Evolutionary conservation across 2,888 invertebrate species (phyloP).

Genomic region (Yponomeuta malinellus): DNA sequence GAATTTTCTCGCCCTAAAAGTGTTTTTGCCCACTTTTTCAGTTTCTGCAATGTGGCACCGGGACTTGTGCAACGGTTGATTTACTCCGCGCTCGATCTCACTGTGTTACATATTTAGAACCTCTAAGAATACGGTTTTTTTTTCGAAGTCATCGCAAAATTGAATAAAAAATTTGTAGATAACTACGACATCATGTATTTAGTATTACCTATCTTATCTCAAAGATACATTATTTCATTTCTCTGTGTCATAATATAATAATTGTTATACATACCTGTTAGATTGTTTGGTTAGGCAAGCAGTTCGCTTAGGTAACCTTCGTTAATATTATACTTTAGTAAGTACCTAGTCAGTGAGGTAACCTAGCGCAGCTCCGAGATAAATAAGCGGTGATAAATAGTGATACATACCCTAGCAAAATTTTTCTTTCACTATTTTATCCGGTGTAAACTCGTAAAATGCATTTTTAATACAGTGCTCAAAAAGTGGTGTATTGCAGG

Average conservation of each 20-base stretch:
- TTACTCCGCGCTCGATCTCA: not conserved
- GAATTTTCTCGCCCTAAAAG: constrained; percentile 73
- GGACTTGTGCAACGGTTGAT: constrained; percentile 52
- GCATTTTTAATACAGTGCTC: too few relatives aligned
- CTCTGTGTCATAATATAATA: not conserved
- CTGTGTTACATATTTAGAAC: not conserved
- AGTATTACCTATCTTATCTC: too few relatives aligned
- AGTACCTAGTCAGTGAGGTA: constrained; percentile 39
- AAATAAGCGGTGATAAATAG: constrained; percentile 28
- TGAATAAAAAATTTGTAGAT: not conserved
- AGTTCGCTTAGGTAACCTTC: constrained; percentile 27
- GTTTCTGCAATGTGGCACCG: constrained; percentile 42
- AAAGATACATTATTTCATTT: not conserved
- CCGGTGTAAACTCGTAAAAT: too few relatives aligned
- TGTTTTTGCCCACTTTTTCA: constrained; percentile 62
- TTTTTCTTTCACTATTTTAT: too few relatives aligned
- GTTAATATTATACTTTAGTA: not conserved
- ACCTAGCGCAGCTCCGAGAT: constrained; percentile 60
- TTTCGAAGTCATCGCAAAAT: not conserved
- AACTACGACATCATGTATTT: too few relatives aligned
- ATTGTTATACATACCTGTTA: constrained; percentile 17
- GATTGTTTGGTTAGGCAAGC: constrained; percentile 46
- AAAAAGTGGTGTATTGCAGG: too few relatives aligned
- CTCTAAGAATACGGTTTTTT: not conserved
- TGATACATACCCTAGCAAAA: too few relatives aligned